phyloP scores from a whole-genome alignment of 2,113 vertebrate genomes.

The Odontesthes bonariensis region DNA sequence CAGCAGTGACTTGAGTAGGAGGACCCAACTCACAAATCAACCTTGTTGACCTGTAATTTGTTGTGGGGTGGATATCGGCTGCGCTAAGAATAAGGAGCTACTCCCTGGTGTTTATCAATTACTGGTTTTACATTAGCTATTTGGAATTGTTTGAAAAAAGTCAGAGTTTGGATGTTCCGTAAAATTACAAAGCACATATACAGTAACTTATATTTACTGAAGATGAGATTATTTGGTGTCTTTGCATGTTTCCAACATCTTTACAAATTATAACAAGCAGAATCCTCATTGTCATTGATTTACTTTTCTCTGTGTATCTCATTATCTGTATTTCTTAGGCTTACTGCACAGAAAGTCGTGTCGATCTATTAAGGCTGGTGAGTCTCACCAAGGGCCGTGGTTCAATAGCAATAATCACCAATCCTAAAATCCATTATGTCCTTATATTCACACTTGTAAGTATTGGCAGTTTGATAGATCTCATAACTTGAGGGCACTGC shows the following conservation, averaged over 20 bases:
- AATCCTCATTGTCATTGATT: constrained; percentile 14
- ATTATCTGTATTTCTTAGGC: constrained; percentile 35
- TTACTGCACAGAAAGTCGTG: constrained; percentile 9
- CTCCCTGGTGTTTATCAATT: constrained; percentile 36
- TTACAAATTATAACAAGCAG: background rate
- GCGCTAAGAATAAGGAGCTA: constrained; percentile 58
- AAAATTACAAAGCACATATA: background rate
- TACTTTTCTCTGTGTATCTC: constrained; percentile 27
- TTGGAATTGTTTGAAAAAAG: constrained; percentile 1
- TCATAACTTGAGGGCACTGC: constrained; percentile 63
- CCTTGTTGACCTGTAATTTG: constrained; percentile 78
- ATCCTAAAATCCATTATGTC: constrained; percentile 70
- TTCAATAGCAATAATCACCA: constrained; percentile 78
- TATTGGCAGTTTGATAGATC: constrained; percentile 77
- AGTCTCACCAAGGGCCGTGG: constrained; percentile 32
- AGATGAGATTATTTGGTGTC: background rate
- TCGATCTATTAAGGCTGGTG: constrained; percentile 32
- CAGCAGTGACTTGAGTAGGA: constrained; percentile 69
- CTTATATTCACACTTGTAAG: constrained; percentile 73
- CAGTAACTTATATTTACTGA: background rate
- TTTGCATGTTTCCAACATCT: background rate
- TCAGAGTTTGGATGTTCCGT: background rate
- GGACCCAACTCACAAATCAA: constrained; percentile 74
- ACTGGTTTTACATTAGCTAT: constrained; percentile 15
- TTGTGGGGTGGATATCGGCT: constrained; percentile 60